These are phyloP conservation scores for Anolis sagrei DNA, from an alignment of 2,113 vertebrate genomes.

Conservation along the genomic window DNA sequence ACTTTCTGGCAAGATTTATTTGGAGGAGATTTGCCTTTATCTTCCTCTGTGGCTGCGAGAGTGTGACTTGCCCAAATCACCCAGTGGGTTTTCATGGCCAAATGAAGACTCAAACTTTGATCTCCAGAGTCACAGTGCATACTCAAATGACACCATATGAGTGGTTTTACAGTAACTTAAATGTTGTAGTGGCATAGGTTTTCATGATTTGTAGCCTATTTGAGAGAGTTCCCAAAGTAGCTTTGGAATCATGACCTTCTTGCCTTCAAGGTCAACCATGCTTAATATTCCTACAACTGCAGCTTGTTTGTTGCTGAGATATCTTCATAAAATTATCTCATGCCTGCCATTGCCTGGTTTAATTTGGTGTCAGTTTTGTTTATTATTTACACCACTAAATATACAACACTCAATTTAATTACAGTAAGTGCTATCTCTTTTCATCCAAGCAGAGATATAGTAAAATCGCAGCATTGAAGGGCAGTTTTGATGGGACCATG, in stretches of 20 bases:
- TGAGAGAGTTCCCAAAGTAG: neutral
- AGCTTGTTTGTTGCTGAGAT: neutral
- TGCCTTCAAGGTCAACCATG: accelerated
- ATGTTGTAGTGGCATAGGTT: too few species aligned
- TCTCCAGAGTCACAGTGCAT: too few species aligned
- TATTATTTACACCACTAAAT: neutral
- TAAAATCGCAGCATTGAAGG: neutral
- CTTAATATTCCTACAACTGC: neutral
- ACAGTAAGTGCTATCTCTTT: too few species aligned
- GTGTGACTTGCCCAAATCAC: too few species aligned
- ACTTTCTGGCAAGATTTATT: too few species aligned
- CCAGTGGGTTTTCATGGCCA: too few species aligned
- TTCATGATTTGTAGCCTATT: too few species aligned
- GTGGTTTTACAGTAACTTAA: neutral
- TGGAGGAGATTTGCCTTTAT: too few species aligned
- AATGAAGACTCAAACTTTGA: too few species aligned
- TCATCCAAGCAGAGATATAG: neutral
- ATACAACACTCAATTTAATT: neutral
- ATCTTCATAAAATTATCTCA: accelerated
- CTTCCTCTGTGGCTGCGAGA: too few species aligned
- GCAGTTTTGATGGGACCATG: too few species aligned
- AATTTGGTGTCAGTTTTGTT: accelerated
- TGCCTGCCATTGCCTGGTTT: neutral
- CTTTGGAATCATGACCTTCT: accelerated
- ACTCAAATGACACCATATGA: too few species aligned